phyloP scores from a whole-genome alignment of 2,888 invertebrate genomes.

The Teleiodes luculella region DNA sequence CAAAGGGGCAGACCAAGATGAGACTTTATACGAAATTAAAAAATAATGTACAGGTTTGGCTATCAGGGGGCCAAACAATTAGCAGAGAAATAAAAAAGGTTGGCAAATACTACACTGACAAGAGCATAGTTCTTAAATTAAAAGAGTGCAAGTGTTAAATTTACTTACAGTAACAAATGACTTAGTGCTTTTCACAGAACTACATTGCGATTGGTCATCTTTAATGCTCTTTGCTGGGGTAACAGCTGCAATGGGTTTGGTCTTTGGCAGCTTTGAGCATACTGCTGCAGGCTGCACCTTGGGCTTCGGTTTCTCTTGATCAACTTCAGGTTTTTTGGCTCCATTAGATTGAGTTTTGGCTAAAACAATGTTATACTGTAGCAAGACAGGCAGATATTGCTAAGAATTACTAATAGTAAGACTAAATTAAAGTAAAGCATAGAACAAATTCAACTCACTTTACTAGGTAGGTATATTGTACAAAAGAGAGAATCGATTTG shows the following conservation, averaged over 20 bases:
- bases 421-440: no score
- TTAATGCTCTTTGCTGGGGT: constrained; percentile 33
- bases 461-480: no score
- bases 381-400: not conserved
- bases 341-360: constrained; percentile 37
- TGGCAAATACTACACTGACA: no score
- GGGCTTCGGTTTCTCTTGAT: constrained; percentile 28
- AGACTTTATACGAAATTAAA: no score
- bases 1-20: no score
- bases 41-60: no score
- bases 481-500: no score
- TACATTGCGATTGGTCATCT: constrained; percentile 58
- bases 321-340: constrained; percentile 40
- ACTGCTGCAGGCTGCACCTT: not conserved
- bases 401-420: no score
- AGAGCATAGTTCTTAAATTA: no score
- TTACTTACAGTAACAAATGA: constrained; percentile 63
- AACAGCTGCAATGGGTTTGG: constrained; percentile 30
- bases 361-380: constrained; percentile 14
- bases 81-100: no score
- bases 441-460: no score
- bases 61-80: no score
- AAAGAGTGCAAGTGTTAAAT: not conserved
- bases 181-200: constrained; percentile 52
- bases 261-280: not conserved